Percentiles rank a stretch among this genome's conserved stretches.
phyloP scores from a whole-genome alignment of 2,888 invertebrate genomes.

The Drosophila sordidula region DNA sequence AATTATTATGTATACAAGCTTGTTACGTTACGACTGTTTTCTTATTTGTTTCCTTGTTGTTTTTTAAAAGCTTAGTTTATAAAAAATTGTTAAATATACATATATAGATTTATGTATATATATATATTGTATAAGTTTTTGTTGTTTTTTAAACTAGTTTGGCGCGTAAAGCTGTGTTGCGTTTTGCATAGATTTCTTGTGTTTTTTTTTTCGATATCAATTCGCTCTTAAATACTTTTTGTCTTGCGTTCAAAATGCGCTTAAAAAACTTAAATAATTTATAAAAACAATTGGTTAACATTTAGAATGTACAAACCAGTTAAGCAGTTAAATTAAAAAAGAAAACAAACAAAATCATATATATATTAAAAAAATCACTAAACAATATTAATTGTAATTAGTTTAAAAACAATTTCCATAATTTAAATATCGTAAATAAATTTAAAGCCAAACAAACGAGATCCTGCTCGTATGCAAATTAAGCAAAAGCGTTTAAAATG shows the following conservation, averaged over 20 bases:
- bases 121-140: conserved; percentile 46
- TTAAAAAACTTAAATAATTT: conserved; percentile 71
- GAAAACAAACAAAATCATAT: conserved; percentile 39
- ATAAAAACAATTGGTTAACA: conserved; percentile 72
- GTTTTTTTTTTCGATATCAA: conserved; percentile 49
- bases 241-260: conserved; percentile 71
- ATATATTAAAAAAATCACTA: conserved; percentile 36
- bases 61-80: conserved; percentile 60
- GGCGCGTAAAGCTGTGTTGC: conserved; percentile 79
- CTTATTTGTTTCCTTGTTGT: conserved; percentile 27
- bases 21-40: conserved; percentile 54
- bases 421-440: conserved; percentile 59
- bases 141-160: conserved; percentile 77
- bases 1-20: conserved; percentile 54
- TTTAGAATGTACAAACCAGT: conserved; percentile 66
- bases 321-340: conserved; percentile 43
- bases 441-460: conserved; percentile 83
- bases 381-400: conserved; percentile 55
- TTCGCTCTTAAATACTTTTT: conserved; percentile 73
- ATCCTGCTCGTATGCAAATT: conserved; percentile 83
- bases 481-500: conserved; percentile 57
- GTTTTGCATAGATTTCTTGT: conserved; percentile 62
- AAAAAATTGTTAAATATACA: conserved; percentile 55
- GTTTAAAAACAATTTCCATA: conserved; percentile 57
- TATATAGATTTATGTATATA: conserved; percentile 34